Conservation (phyloP, 2,797 vertebrate species). For the Gambelia wislizenii region DNA sequence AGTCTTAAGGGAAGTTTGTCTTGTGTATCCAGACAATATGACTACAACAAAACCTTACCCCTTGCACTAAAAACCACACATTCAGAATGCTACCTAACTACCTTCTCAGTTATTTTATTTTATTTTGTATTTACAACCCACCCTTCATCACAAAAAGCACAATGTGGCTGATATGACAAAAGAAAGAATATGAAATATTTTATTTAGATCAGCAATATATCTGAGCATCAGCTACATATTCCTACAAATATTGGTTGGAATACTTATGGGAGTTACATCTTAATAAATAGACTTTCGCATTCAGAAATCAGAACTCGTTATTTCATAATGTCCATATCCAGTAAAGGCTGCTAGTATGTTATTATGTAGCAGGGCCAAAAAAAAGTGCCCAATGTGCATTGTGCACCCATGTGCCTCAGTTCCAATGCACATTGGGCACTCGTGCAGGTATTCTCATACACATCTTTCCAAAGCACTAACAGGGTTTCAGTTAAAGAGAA, state of each 20-base stretch:
- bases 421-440: too few relatives aligned
- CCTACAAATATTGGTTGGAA: neutral
- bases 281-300: too few relatives aligned
- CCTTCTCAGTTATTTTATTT: neutral
- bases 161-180: neutral
- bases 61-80: neutral
- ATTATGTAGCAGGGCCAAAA: too few relatives aligned
- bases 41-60: neutral
- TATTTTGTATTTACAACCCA: neutral
- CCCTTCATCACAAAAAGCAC: neutral
- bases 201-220: neutral
- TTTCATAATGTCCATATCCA: too few relatives aligned
- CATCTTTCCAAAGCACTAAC: too few relatives aligned
- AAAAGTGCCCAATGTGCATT: too few relatives aligned
- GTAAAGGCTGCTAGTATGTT: too few relatives aligned
- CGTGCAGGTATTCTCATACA: too few relatives aligned
- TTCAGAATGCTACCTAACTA: neutral
- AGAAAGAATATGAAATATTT: neutral
- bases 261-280: too few relatives aligned
- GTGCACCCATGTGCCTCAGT: too few relatives aligned
- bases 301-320: too few relatives aligned
- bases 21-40: neutral
- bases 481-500: too few relatives aligned
- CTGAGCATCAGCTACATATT: neutral
- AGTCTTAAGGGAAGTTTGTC: neutral